Percentiles rank a stretch among this genome's conserved stretches.
phyloP scores from a whole-genome alignment of 2,888 invertebrate species.

The Dolichomitus sp. region DNA sequence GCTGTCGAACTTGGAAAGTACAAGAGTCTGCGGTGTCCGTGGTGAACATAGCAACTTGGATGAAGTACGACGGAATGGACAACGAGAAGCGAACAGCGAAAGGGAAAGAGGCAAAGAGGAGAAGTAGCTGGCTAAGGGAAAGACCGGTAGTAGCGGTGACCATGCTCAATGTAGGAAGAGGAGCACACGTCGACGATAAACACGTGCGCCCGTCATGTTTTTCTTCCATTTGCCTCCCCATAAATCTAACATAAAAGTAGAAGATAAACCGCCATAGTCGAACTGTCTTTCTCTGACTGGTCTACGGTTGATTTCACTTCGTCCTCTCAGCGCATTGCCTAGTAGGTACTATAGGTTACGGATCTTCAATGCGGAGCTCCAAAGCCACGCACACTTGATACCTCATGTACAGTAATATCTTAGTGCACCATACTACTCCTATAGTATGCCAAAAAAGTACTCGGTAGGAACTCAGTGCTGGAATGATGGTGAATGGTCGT shows the following conservation, averaged over 20 bases:
- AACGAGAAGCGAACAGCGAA: slow-evolving; percentile 9
- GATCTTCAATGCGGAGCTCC: slow-evolving; percentile 24
- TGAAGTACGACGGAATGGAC: slow-evolving; percentile 29
- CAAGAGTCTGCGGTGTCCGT: slow-evolving; percentile 1
- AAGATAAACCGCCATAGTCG: slow-evolving; percentile 68
- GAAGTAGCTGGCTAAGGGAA: slow-evolving; percentile 38
- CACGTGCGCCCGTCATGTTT: slow-evolving; percentile 82
- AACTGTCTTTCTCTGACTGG: slow-evolving; percentile 20
- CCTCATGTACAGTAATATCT: slow-evolving; percentile 5
- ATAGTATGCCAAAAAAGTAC: slow-evolving; percentile 1
- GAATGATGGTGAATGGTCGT: slow-evolving; percentile 10
- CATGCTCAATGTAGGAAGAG: slow-evolving; percentile 32
- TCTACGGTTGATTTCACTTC: slow-evolving; percentile 21
- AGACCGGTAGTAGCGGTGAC: slow-evolving; percentile 41
- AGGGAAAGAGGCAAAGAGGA: slow-evolving; percentile 11
- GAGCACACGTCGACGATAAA: slow-evolving; percentile 82
- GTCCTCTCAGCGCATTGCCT: slow-evolving; percentile 14
- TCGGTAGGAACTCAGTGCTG: background rate
- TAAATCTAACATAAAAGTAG: slow-evolving; percentile 83
- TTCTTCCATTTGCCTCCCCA: slow-evolving; percentile 84
- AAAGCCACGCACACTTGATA: slow-evolving; percentile 42
- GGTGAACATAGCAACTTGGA: background rate
- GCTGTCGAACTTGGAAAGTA: slow-evolving; percentile 21
- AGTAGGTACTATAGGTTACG: slow-evolving; percentile 12
- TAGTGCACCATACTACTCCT: slow-evolving; percentile 4